Percentiles rank a stretch among this genome's conserved stretches.
phyloP scores from a whole-genome alignment of 2,888 invertebrate species.

The Caenorhabditis macrosperma region DNA sequence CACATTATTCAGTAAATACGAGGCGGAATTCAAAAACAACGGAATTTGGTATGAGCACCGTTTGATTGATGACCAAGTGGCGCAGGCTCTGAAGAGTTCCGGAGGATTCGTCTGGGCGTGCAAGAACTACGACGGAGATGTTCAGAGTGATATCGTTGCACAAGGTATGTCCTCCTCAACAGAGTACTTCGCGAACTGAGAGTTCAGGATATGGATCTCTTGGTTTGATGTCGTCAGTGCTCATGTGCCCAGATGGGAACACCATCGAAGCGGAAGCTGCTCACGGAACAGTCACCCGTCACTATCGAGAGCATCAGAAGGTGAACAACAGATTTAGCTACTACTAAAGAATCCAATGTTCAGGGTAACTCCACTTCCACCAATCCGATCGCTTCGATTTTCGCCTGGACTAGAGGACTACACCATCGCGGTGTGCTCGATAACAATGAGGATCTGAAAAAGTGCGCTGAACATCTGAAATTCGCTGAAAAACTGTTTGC shows the following conservation, averaged over 20 bases:
- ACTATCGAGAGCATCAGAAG: slow-evolving; percentile 81
- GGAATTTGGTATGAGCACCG: slow-evolving; percentile 94
- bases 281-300: slow-evolving; percentile 84
- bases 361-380: slow-evolving; percentile 89
- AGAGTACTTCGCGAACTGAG: background rate
- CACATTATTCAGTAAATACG: slow-evolving; percentile 83
- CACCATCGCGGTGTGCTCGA: slow-evolving; percentile 90
- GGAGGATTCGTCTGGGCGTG: slow-evolving; percentile 94
- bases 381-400: slow-evolving; percentile 92
- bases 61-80: slow-evolving; percentile 91
- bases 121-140: slow-evolving; percentile 92
- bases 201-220: slow-evolving; percentile 85
- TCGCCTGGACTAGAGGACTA: slow-evolving; percentile 91
- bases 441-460: slow-evolving; percentile 86
- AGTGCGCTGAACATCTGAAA: slow-evolving; percentile 75
- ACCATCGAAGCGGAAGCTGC: slow-evolving; percentile 84
- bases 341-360: background rate
- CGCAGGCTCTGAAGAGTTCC: slow-evolving; percentile 83
- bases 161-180: slow-evolving; percentile 81
- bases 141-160: slow-evolving; percentile 91
- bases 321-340: too few relatives aligned
- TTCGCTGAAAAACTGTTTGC: background rate
- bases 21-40: slow-evolving; percentile 86
- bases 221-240: slow-evolving; percentile 86
- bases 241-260: slow-evolving; percentile 83